These are phyloP conservation scores for Corapipo altera DNA, from an alignment of 2,113 vertebrate genomes.

Conservation along the genomic window DNA sequence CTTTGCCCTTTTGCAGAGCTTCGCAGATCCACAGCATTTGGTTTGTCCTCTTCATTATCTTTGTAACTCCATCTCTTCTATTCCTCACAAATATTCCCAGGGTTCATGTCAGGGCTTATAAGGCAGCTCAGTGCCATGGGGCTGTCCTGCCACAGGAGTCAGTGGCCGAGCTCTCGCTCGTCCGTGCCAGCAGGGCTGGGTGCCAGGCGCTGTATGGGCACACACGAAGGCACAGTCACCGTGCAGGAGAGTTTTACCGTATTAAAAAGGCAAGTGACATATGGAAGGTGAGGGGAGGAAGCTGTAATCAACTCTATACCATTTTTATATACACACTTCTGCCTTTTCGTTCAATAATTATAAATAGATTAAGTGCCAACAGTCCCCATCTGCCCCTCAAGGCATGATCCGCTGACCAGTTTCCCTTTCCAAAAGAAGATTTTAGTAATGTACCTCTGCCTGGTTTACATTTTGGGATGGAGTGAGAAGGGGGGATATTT, in stretches of 20 bases:
- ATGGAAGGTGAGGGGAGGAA: conserved; percentile 68
- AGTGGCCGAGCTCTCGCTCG: background rate
- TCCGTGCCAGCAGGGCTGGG: background rate
- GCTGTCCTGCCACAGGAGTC: background rate
- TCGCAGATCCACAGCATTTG: accelerated
- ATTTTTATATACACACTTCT: conserved; percentile 69
- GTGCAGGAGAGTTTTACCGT: conserved; percentile 24
- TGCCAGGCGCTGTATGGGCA: background rate
- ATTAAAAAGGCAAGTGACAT: conserved; percentile 66
- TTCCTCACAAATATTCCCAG: background rate
- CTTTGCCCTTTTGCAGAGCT: background rate
- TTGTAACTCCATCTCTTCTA: background rate
- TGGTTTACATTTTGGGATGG: conserved; percentile 5
- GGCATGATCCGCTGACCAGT: conserved; percentile 18
- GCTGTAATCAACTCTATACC: conserved; percentile 61
- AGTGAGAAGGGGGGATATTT: conserved; percentile 7
- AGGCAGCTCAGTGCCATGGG: background rate
- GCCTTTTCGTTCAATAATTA: conserved; percentile 68
- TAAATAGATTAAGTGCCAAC: conserved; percentile 70
- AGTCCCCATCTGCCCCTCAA: conserved; percentile 65
- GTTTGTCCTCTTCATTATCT: background rate
- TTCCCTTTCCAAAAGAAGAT: conserved; percentile 13
- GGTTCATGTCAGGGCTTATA: accelerated
- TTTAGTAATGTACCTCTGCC: background rate
- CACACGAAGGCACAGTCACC: background rate